Percentiles rank a stretch among this genome's conserved stretches.
Conservation (phyloP, 2,797 vertebrate species). For the Tokudaia tokunoshimensis region DNA sequence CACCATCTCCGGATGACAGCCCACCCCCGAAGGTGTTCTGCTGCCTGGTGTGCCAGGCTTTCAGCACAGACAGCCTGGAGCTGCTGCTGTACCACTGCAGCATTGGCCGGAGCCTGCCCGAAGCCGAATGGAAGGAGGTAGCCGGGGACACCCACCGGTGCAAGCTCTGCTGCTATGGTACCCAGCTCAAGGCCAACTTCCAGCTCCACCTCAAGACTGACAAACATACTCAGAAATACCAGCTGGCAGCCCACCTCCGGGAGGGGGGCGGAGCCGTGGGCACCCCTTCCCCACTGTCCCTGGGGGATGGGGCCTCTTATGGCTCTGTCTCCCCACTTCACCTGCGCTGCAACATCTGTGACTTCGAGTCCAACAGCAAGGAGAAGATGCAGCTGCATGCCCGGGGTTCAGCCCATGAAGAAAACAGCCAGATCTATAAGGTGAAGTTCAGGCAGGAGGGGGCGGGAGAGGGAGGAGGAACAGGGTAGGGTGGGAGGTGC, state of each 20-base stretch:
- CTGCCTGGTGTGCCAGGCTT: conserved; percentile 87
- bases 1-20: conserved; percentile 77
- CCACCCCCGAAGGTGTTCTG: conserved; percentile 82
- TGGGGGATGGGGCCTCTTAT: conserved; percentile 79
- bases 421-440: conserved; percentile 86
- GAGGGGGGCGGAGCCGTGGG: conserved; percentile 82
- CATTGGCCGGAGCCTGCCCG: conserved; percentile 84
- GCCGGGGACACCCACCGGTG: conserved; percentile 86
- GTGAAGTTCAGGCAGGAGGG: conserved; percentile 65
- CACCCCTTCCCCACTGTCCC: conserved; percentile 53
- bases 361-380: conserved; percentile 88
- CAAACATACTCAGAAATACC: conserved; percentile 88
- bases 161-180: conserved; percentile 87
- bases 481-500: background rate
- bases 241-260: conserved; percentile 87
- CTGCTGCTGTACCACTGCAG: conserved; percentile 85
- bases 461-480: background rate
- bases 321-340: conserved; percentile 82
- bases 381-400: conserved; percentile 87
- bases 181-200: conserved; percentile 89
- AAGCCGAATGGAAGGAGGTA: conserved; percentile 87
- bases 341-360: conserved; percentile 88
- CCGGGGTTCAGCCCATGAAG: conserved; percentile 83
- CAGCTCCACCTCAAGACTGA: conserved; percentile 88
- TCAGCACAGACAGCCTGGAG: conserved; percentile 86